Percentiles rank a stretch among this genome's conserved stretches.
These are phyloP conservation scores for Theocolax elegans DNA, from an alignment of 1,140 invertebrate species.

Conservation along the genomic window DNA sequence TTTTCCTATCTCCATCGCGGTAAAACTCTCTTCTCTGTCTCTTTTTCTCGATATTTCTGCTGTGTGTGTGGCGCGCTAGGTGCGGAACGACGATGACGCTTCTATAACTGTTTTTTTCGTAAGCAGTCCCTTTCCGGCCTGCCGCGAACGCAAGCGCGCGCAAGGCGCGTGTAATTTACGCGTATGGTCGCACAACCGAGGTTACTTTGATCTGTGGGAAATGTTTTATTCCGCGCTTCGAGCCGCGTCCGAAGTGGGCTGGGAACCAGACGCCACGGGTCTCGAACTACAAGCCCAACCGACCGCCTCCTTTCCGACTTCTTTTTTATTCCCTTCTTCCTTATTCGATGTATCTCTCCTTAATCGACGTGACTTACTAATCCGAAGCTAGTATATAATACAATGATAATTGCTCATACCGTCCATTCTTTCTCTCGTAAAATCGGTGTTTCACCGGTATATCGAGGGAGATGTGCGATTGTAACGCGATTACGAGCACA, in stretches of 20 bases:
- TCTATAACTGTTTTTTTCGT: constrained; percentile 53
- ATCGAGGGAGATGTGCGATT: too few species aligned
- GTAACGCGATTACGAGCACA: too few species aligned
- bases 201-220: constrained; percentile 54
- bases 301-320: constrained; percentile 22
- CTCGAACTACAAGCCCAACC: background rate
- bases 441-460: too few species aligned
- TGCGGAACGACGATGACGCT: constrained; percentile 29
- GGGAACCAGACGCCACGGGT: constrained; percentile 45
- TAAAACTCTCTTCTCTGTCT: background rate
- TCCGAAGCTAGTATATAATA: background rate
- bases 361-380: constrained; percentile 43
- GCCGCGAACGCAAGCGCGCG: constrained; percentile 12
- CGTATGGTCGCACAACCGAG: constrained; percentile 31
- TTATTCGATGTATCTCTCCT: constrained; percentile 30
- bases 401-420: background rate
- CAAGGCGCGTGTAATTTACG: constrained; percentile 38
- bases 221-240: constrained; percentile 46
- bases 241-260: constrained; percentile 37
- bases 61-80: background rate
- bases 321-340: constrained; percentile 8
- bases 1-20: constrained; percentile 7
- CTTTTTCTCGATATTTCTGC: constrained; percentile 13
- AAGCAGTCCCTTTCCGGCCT: constrained; percentile 54
- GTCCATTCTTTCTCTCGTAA: too few species aligned